Conservation (phyloP, 2,797 vertebrate genomes). For the Spondyliosoma cantharus region DNA sequence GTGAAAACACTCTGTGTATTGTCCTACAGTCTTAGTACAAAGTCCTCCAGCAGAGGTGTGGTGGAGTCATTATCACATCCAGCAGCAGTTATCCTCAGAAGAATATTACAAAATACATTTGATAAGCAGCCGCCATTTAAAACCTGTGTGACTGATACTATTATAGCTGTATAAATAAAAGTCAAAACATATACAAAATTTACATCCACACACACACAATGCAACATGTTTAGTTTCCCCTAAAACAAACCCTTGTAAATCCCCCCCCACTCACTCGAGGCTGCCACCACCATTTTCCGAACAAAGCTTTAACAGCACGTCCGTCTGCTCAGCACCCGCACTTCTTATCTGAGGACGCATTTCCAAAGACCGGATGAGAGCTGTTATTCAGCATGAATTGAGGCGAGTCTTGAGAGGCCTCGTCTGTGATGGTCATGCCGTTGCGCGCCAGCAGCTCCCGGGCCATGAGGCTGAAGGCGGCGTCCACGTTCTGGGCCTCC, state of each 20-base stretch:
- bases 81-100: conserved; percentile 15
- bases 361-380: conserved; percentile 83
- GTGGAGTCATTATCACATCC: conserved; percentile 17
- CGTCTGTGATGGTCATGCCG: conserved; percentile 84
- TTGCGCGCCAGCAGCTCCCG: conserved; percentile 91
- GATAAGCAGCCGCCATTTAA: conserved; percentile 11
- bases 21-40: conserved; percentile 17
- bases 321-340: conserved; percentile 85
- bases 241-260: conserved; percentile 1
- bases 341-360: conserved; percentile 74
- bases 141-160: conserved; percentile 18
- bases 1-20: conserved; percentile 38
- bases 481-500: conserved; percentile 92
- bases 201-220: conserved; percentile 9
- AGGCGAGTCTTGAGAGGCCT: conserved; percentile 71
- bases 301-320: not conserved
- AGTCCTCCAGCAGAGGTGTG: conserved; percentile 20
- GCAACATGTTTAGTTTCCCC: conserved; percentile 15
- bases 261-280: not conserved
- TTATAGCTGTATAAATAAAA: conserved; percentile 51
- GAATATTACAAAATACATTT: conserved; percentile 20
- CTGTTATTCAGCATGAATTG: conserved; percentile 80
- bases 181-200: conserved; percentile 34
- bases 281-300: not conserved
- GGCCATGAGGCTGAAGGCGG: conserved; percentile 93